These are phyloP conservation scores for Aporophyla nigra DNA, from an alignment of 2,888 invertebrate genomes.

Conservation along the genomic window DNA sequence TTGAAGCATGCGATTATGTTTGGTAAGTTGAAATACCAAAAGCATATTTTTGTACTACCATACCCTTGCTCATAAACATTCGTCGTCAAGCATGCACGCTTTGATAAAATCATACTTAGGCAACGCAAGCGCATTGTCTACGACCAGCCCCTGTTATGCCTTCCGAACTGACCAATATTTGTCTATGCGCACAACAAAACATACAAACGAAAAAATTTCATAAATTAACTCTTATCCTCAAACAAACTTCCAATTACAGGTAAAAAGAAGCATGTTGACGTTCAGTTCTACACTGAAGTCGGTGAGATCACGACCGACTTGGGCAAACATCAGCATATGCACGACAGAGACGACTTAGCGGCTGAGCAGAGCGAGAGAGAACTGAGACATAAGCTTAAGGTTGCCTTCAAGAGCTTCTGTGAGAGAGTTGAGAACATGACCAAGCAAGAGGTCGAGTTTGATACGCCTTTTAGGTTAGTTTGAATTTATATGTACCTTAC, in stretches of 20 bases:
- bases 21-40: slow-evolving; percentile 90
- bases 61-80: not conserved
- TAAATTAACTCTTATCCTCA: not conserved
- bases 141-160: too few species aligned
- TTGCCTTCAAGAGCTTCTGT: slow-evolving; percentile 99
- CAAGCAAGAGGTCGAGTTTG: slow-evolving; percentile 99
- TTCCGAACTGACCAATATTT: not conserved
- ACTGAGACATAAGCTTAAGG: slow-evolving; percentile 98
- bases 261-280: slow-evolving; percentile 99
- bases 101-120: not conserved
- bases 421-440: slow-evolving; percentile 99
- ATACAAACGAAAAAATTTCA: too few species aligned
- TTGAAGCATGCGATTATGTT: slow-evolving; percentile 99
- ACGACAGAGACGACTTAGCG: slow-evolving; percentile 99
- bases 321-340: slow-evolving; percentile 99
- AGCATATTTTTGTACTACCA: not conserved
- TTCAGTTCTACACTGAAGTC: slow-evolving; percentile 99
- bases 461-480: slow-evolving; percentile 96
- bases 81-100: not conserved
- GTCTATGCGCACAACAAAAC: not conserved
- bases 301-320: slow-evolving; percentile 99
- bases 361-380: slow-evolving; percentile 99
- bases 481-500: not conserved
- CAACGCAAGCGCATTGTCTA: not conserved
- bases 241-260: slow-evolving; percentile 72